These are phyloP conservation scores for Argyresthia goedartella DNA, from an alignment of 2,888 invertebrate genomes.

Conservation along the genomic window DNA sequence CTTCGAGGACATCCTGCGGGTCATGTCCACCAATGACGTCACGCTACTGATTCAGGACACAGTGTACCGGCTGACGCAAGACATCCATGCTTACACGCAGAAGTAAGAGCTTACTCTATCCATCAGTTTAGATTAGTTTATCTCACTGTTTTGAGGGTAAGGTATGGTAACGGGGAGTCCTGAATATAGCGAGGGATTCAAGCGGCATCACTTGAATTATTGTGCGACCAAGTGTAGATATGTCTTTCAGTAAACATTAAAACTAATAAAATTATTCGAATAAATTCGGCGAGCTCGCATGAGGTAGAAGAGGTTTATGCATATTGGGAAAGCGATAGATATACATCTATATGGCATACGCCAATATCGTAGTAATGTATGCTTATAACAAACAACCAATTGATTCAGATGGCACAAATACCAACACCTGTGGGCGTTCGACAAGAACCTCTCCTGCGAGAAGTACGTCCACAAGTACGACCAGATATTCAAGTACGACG, in stretches of 20 bases:
- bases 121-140: not conserved
- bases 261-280: no score
- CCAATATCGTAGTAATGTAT: no score
- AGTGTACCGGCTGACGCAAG: slow-evolving; percentile 74
- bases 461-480: slow-evolving; percentile 78
- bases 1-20: slow-evolving; percentile 82
- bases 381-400: not conserved
- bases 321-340: no score
- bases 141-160: no score
- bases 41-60: slow-evolving; percentile 76
- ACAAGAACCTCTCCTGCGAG: slow-evolving; percentile 80
- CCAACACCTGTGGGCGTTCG: slow-evolving; percentile 81
- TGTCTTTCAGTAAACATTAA: no score
- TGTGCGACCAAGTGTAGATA: no score
- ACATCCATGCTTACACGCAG: slow-evolving; percentile 73
- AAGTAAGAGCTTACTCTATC: slow-evolving; percentile 43
- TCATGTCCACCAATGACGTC: slow-evolving; percentile 77
- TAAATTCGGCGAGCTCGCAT: no score
- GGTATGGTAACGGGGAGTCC: no score
- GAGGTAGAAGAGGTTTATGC: no score
- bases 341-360: no score
- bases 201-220: no score
- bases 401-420: slow-evolving; percentile 77
- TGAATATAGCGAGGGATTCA: no score
- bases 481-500: slow-evolving; percentile 76